Evolutionary conservation across 2,797 vertebrate species (phyloP), one percentile per base, ranked within the genome.

Genomic region (Thunnus albacares): DNA sequence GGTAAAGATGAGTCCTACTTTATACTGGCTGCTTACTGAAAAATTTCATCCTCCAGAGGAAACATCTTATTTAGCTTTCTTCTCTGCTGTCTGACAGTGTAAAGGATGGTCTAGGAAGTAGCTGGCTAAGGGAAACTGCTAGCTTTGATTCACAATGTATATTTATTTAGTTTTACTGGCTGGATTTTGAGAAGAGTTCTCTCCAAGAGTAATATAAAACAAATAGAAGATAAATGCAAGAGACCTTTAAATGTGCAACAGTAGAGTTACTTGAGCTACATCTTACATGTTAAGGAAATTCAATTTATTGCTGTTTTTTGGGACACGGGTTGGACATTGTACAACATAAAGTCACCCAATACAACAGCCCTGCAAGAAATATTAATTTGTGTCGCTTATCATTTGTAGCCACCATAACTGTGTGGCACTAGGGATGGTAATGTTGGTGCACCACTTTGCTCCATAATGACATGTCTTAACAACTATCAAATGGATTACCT

Each of bases 41-140:
- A 71, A 76, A 49, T 57, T 56, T 73, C 56, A 55, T 71, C 47
- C 76, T 65, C 79, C 1, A 15, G 72, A 81, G 81, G 58, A 69
- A 73, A 81, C 20, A 65, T 82, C 55, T 78, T 68, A 79, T 79
- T 79, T 41, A 67, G 67, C 41, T 35, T 18, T 64, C 24, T 51
- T 61, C 59, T 82, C 45, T 63, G 70, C 57, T 45, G 11, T 75
- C 47, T 57, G 52, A 74, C 33, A 28, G 58, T 30, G 52, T 61
- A 43, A 80, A 41, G 56, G 81, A 87, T 71, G 30, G 60, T 53
- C 45, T 52, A 24, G 45, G 72, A 77, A 83, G 67, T 24, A 55
- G 65, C 79, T 24, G 51, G 66, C 22, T 71, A 43, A 66, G 51
- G 62, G 62, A 81, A 80, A 79, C 59, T 72, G 41, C 49, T 24